These are phyloP conservation scores for Numenius arquata DNA, from an alignment of 2,113 vertebrate genomes.

Conservation along the genomic window DNA sequence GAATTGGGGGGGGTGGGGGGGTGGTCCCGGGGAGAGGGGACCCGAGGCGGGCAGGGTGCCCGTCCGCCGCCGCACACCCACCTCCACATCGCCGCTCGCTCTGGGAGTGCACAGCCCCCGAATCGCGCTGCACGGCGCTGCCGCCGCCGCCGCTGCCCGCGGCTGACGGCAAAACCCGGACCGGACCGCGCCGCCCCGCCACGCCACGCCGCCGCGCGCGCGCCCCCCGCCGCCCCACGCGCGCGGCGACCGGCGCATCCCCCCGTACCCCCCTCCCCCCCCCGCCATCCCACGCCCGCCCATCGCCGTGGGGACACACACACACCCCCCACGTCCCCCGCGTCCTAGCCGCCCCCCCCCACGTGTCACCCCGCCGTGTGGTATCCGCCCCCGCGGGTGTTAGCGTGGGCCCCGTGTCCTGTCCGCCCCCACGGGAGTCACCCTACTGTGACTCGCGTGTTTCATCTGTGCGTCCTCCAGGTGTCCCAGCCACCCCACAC, in stretches of 20 bases:
- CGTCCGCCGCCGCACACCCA: conserved; percentile 77
- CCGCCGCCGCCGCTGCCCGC: conserved; percentile 61
- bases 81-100: conserved; percentile 91
- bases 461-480: background rate
- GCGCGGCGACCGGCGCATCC: conserved; percentile 7
- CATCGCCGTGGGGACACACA: too few species aligned
- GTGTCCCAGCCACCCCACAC: background rate
- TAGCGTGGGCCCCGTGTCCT: background rate
- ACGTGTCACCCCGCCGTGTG: too few species aligned
- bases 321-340: too few species aligned
- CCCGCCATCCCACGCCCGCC: too few species aligned
- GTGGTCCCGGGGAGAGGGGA: background rate
- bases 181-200: conserved; percentile 75
- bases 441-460: too few species aligned
- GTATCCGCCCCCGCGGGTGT: too few species aligned
- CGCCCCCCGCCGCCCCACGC: background rate
- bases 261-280: too few species aligned
- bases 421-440: too few species aligned
- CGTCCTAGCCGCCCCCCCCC: too few species aligned
- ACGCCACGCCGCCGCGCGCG: background rate
- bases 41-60: background rate
- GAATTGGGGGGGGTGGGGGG: background rate
- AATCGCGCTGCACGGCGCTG: conserved; percentile 83
- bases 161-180: conserved; percentile 89
- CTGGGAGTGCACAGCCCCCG: conserved; percentile 78